Evolutionary conservation across 2,113 vertebrate genomes (phyloP).

Genomic region (Nannobrachium achirus): DNA sequence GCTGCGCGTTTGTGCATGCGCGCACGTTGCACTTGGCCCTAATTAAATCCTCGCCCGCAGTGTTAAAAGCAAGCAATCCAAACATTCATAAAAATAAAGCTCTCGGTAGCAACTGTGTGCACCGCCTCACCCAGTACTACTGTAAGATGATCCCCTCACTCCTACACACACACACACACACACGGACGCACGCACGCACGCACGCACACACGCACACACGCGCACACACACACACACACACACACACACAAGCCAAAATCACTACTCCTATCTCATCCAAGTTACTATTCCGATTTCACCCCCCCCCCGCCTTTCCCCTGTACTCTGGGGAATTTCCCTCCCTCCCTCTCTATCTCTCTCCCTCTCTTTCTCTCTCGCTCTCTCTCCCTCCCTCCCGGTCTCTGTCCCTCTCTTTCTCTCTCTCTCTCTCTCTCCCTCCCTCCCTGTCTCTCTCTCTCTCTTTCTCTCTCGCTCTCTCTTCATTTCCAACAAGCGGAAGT

Average conservation of each 20-base stretch:
- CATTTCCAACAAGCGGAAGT: conserved; percentile 62
- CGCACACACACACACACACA: conserved; percentile 44
- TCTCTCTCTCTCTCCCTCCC: conserved; percentile 45
- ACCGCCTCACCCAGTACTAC: conserved; percentile 49
- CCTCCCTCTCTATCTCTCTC: neutral
- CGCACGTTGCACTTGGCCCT: conserved; percentile 26
- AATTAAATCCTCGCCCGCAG: conserved; percentile 39
- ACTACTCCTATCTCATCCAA: conserved; percentile 7
- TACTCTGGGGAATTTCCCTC: conserved; percentile 38
- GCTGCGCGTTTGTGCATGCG: neutral
- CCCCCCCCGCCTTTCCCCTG: conserved; percentile 45
- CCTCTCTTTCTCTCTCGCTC: conserved; percentile 47
- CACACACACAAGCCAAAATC: conserved; percentile 40
- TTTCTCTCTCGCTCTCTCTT: conserved; percentile 52
- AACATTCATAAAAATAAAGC: conserved; percentile 63
- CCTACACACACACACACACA: conserved; percentile 15
- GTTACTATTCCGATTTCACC: conserved; percentile 57
- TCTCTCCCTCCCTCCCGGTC: conserved; percentile 25
- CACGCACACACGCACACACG: neutral
- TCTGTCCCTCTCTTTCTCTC: conserved; percentile 35
- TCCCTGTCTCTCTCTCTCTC: conserved; percentile 15
- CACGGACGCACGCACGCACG: conserved; percentile 46
- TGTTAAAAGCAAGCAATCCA: conserved; percentile 48
- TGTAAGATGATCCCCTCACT: conserved; percentile 67
- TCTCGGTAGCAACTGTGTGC: conserved; percentile 34